These are phyloP conservation scores for Epiperipatus broadwayi DNA, from an alignment of 2,888 invertebrate genomes.

Conservation along the genomic window DNA sequence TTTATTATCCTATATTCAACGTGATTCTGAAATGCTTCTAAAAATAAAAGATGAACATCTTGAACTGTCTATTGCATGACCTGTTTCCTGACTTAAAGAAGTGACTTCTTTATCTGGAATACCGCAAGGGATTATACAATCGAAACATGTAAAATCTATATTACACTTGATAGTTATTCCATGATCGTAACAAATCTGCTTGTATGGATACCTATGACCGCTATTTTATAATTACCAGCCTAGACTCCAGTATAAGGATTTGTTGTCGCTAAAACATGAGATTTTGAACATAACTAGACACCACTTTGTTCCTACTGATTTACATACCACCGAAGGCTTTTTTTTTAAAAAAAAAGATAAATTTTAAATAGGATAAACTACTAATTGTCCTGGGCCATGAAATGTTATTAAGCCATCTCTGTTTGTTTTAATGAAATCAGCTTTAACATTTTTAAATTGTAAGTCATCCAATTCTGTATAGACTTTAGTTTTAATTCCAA, in stretches of 20 bases:
- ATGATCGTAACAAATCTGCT: too few relatives aligned
- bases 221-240: conserved; percentile 75
- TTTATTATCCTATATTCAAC: too few relatives aligned
- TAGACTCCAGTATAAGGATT: conserved; percentile 75
- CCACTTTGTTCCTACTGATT: conserved; percentile 51
- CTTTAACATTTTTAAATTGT: conserved; percentile 43
- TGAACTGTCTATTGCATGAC: conserved; percentile 39
- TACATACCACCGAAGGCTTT: conserved; percentile 64
- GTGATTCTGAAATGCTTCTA: conserved; percentile 46
- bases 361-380: conserved; percentile 82
- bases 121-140: conserved; percentile 89
- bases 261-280: conserved; percentile 46
- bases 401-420: conserved; percentile 94
- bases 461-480: conserved; percentile 45
- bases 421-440: conserved; percentile 69
- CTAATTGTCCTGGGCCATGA: conserved; percentile 92
- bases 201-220: conserved; percentile 76
- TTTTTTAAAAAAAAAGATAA: conserved; percentile 50
- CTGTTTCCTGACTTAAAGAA: conserved; percentile 57
- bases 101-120: conserved; percentile 74
- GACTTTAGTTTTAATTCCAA: conserved; percentile 59
- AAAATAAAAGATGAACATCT: conserved; percentile 46
- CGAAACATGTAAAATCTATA: conserved; percentile 75
- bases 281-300: conserved; percentile 48
- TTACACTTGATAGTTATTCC: conserved; percentile 86